Conservation (phyloP, 2,113 vertebrate species). For the Chrysemys picta region DNA sequence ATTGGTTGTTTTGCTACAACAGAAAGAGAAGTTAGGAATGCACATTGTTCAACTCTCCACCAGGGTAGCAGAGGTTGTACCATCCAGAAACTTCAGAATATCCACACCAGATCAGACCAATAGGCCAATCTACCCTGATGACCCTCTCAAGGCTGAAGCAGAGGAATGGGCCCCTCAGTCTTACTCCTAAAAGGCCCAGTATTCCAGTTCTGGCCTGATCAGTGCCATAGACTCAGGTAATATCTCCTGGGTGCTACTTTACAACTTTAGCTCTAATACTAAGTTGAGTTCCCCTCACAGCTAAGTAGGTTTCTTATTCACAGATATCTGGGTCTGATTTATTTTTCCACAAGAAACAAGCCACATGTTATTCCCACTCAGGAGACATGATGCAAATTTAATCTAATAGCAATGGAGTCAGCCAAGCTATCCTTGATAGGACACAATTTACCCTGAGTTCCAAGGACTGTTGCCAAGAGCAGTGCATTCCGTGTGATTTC, state of each 20-base stretch:
- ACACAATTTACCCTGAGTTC: neutral
- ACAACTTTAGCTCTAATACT: neutral
- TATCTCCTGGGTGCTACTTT: too few relatives aligned
- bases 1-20: neutral
- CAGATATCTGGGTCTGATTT: neutral
- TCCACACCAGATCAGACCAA: too few relatives aligned
- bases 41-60: too few relatives aligned
- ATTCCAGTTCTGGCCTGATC: neutral
- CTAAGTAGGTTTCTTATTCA: neutral
- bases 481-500: neutral
- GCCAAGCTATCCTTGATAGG: too few relatives aligned
- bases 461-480: neutral
- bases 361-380: neutral
- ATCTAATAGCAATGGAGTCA: neutral
- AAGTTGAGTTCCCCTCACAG: accelerated
- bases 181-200: neutral
- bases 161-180: neutral
- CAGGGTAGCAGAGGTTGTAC: too few relatives aligned
- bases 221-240: neutral
- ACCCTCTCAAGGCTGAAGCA: accelerated
- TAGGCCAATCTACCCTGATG: neutral
- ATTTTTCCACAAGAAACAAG: neutral
- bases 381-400: neutral
- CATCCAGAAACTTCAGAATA: too few relatives aligned
- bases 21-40: neutral